These are phyloP conservation scores for Petromus typicus DNA, from an alignment of 2,113 vertebrate genomes.

Conservation along the genomic window DNA sequence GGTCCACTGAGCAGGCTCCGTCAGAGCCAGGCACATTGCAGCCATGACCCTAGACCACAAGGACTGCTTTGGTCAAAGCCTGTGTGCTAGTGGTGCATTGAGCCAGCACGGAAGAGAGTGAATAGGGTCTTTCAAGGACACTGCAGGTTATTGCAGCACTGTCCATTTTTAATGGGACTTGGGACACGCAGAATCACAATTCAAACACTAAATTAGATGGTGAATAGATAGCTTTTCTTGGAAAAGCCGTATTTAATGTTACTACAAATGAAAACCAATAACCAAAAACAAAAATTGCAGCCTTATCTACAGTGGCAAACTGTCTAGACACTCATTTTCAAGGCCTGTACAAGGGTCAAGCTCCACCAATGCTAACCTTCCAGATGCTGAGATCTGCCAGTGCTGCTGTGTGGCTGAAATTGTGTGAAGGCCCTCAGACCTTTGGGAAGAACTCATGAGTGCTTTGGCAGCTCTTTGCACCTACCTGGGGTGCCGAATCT, in stretches of 20 bases:
- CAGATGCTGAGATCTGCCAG: background rate
- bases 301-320: background rate
- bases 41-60: background rate
- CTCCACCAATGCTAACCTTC: background rate
- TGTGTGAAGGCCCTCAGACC: background rate
- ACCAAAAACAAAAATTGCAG: background rate
- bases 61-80: background rate
- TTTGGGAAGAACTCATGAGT: background rate
- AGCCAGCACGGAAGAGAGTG: background rate
- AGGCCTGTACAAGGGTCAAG: background rate
- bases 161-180: background rate
- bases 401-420: background rate
- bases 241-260: slow-evolving; percentile 20
- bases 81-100: accelerated
- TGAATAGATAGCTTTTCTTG: slow-evolving; percentile 41
- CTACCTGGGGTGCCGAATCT: background rate
- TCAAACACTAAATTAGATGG: background rate
- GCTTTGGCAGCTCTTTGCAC: background rate
- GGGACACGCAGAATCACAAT: background rate
- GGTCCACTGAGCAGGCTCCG: background rate
- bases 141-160: background rate
- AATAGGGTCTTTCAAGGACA: background rate
- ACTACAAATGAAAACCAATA: slow-evolving; percentile 24
- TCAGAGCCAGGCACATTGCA: background rate
- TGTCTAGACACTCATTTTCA: background rate